A percentile compares a stretch with the other conserved stretches of the same genome.
phyloP scores from a whole-genome alignment of 1,140 invertebrate species.

The Brachionus plicatilis region DNA sequence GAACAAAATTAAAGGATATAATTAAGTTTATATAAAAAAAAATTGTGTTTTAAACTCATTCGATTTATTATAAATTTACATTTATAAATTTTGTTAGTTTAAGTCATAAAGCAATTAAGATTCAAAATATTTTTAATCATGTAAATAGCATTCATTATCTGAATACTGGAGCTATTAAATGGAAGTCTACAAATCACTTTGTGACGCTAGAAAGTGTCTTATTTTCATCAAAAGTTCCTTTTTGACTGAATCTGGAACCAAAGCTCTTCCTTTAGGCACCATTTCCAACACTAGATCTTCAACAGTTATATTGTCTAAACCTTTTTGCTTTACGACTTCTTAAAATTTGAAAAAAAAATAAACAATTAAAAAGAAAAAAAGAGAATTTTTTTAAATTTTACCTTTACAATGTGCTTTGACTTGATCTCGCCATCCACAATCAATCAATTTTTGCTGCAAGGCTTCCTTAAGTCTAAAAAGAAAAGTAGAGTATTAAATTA shows the following conservation, averaged over 20 bases:
- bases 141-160: not conserved
- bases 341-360: slow-evolving; percentile 36
- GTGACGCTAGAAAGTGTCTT: slow-evolving; percentile 62
- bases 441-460: slow-evolving; percentile 70
- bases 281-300: slow-evolving; percentile 73
- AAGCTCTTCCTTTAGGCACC: slow-evolving; percentile 70
- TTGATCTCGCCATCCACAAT: slow-evolving; percentile 84
- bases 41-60: not conserved
- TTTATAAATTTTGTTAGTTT: not conserved
- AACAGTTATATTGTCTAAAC: slow-evolving; percentile 69
- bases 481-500: too few relatives aligned
- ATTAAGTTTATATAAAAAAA: too few relatives aligned
- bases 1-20: too few relatives aligned
- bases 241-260: slow-evolving; percentile 81
- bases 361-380: not conserved
- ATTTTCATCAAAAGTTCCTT: slow-evolving; percentile 78
- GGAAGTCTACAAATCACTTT: slow-evolving; percentile 42
- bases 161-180: not conserved
- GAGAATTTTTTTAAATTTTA: slow-evolving; percentile 40
- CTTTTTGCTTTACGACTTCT: slow-evolving; percentile 70
- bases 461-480: slow-evolving; percentile 61
- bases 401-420: slow-evolving; percentile 73
- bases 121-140: not conserved
- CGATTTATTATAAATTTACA: not conserved
- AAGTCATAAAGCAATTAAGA: not conserved